phyloP scores from a whole-genome alignment of 2,113 vertebrate genomes.

The Nesogale talazaci region DNA sequence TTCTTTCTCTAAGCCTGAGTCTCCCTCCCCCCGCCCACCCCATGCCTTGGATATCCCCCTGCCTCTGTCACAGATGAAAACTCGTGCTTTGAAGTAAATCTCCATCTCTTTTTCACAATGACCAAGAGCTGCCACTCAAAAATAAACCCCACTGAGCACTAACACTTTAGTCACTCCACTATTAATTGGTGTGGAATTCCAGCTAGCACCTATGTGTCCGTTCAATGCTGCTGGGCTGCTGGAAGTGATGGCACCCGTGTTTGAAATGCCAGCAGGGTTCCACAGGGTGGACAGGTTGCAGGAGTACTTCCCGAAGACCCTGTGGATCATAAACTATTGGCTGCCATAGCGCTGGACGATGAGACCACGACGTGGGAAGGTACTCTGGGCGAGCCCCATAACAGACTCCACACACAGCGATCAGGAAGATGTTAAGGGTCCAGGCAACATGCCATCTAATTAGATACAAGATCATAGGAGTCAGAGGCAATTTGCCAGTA shows the following conservation, averaged over 20 bases:
- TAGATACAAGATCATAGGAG: too few relatives aligned
- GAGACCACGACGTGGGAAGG: background rate
- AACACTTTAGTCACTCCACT: background rate
- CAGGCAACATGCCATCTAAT: background rate
- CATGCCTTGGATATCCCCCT: background rate
- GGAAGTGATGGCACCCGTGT: too few relatives aligned
- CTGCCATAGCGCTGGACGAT: background rate
- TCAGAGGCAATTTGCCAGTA: background rate
- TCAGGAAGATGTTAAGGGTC: background rate
- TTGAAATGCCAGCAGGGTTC: too few relatives aligned
- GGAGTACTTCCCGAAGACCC: background rate
- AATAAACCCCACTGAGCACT: background rate
- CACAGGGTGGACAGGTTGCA: background rate
- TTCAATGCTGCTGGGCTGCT: background rate
- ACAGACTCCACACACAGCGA: background rate
- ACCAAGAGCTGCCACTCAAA: background rate
- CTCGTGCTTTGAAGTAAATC: background rate
- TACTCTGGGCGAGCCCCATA: background rate
- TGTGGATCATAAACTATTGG: background rate
- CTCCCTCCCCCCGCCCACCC: background rate
- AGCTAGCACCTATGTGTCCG: background rate
- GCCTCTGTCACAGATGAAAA: slow-evolving; percentile 21
- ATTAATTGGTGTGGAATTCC: background rate
- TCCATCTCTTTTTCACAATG: background rate
- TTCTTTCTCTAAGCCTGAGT: background rate